phyloP scores from a whole-genome alignment of 2,797 vertebrate genomes.

The Merluccius polli region DNA sequence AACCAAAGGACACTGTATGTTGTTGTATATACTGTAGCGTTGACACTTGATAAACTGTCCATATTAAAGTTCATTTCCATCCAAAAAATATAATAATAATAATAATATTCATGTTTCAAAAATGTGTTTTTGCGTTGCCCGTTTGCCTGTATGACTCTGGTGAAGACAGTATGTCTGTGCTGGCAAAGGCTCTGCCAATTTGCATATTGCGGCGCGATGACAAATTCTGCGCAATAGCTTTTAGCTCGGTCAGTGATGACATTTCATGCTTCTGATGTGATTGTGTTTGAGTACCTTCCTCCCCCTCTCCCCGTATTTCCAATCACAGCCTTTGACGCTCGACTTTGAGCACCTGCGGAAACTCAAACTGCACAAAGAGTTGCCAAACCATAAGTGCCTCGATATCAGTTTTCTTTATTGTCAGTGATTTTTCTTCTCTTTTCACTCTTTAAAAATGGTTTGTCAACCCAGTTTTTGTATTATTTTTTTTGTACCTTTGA shows the following conservation, averaged over 20 bases:
- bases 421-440: slow-evolving; percentile 43
- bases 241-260: slow-evolving; percentile 35
- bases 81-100: slow-evolving; percentile 23
- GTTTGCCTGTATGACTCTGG: slow-evolving; percentile 24
- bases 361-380: slow-evolving; percentile 55
- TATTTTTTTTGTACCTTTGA: slow-evolving; percentile 71
- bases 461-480: slow-evolving; percentile 44
- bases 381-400: slow-evolving; percentile 67
- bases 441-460: slow-evolving; percentile 53
- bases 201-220: slow-evolving; percentile 49
- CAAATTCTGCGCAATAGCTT: slow-evolving; percentile 33
- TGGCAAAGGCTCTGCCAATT: slow-evolving; percentile 18
- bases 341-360: slow-evolving; percentile 68
- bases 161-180: slow-evolving; percentile 24
- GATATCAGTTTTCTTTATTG: slow-evolving; percentile 46
- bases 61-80: slow-evolving; percentile 49
- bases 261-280: slow-evolving; percentile 45
- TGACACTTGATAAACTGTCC: slow-evolving; percentile 36
- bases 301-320: slow-evolving; percentile 43
- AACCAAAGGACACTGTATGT: slow-evolving; percentile 44
- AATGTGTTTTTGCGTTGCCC: slow-evolving; percentile 1
- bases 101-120: too few species aligned
- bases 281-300: slow-evolving; percentile 54
- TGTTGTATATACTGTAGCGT: slow-evolving; percentile 63
- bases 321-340: slow-evolving; percentile 59